Base-by-base conservation (phyloP, 2,113 vertebrate genomes). In the Nycticorax nycticorax region DNA sequence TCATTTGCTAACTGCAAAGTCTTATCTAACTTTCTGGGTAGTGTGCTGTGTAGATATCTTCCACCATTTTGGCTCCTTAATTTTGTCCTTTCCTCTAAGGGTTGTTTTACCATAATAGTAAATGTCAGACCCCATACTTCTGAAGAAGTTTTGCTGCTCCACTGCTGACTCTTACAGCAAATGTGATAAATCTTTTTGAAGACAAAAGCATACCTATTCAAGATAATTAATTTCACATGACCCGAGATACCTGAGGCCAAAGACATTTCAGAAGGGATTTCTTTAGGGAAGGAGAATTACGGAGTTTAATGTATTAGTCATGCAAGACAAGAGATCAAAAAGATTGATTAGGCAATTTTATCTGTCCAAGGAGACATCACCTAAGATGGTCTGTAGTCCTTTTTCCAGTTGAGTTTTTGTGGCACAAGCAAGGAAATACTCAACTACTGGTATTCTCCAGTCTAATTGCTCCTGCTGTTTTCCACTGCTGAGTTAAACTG, bases 341-440 rank as follows among this genome's bases (percentile, higher is more conserved):
- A 84, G 79, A 94, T 88, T 79, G 63, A 93, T 84, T 87, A 50
- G 57, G 12, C 39, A 66, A 48, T 95, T 88, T 93, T 91, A 22
- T 56, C 72, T 91, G 64, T 84, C 67, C 32, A 83, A 92, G 83
- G 79, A 84, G 68, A 84, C 30, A 64, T 87, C 64, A 52, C 28
- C 47, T 35, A 56, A 84, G 55, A 68, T 68, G 47, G n/a, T 74
- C 35, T 75, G 19, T 64, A 45, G 15, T 68, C 15, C 28, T 84
- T 89, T 87, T 41, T 78, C 14, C 9, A 52, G 55, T 77, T 77
- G 14, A 19, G 6, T 32, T 83, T 95, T 85, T 91, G 86, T 81
- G 41, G 17, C 1, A 0, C 23, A 56, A 63, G 32, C 48, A 76
- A 69, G 26, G 37, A 90, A 88, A 60, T 89, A 56, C 9, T 60